Base-by-base conservation (phyloP, 2,113 vertebrate genomes). In the Rhegmatorhina hoffmannsi region DNA sequence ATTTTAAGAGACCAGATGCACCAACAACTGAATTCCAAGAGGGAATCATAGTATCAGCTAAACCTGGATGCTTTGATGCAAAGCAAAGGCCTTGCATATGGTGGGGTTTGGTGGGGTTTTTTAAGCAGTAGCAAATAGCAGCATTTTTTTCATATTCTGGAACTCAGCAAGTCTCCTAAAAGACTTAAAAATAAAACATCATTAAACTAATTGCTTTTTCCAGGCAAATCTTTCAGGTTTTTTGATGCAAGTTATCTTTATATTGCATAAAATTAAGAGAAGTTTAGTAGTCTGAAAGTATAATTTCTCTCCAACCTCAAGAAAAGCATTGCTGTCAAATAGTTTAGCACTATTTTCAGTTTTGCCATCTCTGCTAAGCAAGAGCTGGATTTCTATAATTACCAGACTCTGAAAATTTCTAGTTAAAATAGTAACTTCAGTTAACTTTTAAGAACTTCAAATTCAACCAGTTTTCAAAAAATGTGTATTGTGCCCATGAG, bases 51-150 rank as follows among this genome's bases (percentile, higher is more conserved):
- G 10, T 56, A 74, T 47, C 50, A 74, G 16, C n/a, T 74, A 20
- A 74, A 87, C 23, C 38, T 33, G 8, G 60, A 77, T 17, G 3
- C 20, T 78, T 34, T 70, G 36, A 74, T 31, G 24, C 3, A 55
- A 90, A 83, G 50, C 13, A 26, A 69, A 49, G 12, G 31, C 26
- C 17, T 58, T 84, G 50, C 17, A 53, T 23, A 19, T 31, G 4
- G 31, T 36, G 19, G 0, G 1, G 40, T 94, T 53, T 64, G 20
- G 26, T 13, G 19, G 11, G 2, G 1, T 0, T 15, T 19, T 67
- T 52, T 40, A 10, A 55, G 21, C 10, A 40, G 20, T 73, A 64
- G 21, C 20, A 17, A 76, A 52, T 6, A 80, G 18, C 8, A 73
- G 38, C 17, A 38, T 34, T 73, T 55, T 68, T 59, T 86, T 15